These are phyloP conservation scores for Steinernema feltiae DNA, from an alignment of 1,140 invertebrate genomes.

Conservation along the genomic window DNA sequence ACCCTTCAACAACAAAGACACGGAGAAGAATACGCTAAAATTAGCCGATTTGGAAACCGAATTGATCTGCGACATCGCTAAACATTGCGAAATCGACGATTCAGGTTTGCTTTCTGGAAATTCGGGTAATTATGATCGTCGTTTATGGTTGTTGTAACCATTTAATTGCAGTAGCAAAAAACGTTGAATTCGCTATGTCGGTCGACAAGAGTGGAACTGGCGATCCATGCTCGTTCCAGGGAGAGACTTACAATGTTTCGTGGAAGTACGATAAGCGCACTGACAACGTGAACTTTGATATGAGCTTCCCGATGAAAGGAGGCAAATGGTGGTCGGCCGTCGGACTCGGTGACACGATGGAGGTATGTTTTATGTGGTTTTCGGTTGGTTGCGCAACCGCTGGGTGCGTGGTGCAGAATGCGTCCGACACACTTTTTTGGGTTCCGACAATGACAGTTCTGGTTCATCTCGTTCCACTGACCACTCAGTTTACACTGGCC, in stretches of 20 bases:
- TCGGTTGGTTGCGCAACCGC: too few relatives aligned
- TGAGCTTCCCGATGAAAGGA: neutral
- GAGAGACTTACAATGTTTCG: neutral
- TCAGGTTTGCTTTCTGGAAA: neutral
- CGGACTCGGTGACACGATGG: neutral
- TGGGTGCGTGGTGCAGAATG: neutral
- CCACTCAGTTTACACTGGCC: neutral
- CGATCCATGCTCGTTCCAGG: slow-evolving; percentile 5
- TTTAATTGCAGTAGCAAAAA: neutral
- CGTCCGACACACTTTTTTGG: slow-evolving; percentile 10
- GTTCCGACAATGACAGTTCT: neutral
- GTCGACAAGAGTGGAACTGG: neutral
- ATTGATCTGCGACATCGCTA: neutral
- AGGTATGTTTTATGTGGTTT: neutral
- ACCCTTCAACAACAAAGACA: neutral
- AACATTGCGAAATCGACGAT: neutral
- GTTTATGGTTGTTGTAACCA: neutral
- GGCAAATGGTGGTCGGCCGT: slow-evolving; percentile 6
- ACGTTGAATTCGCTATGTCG: neutral
- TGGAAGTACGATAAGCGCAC: neutral
- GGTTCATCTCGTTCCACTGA: neutral
- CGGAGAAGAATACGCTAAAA: neutral
- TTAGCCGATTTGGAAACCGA: neutral
- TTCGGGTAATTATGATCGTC: neutral
- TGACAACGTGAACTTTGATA: neutral